These are phyloP conservation scores for Oxyruncus cristatus DNA, from an alignment of 2,113 vertebrate genomes.

Conservation along the genomic window DNA sequence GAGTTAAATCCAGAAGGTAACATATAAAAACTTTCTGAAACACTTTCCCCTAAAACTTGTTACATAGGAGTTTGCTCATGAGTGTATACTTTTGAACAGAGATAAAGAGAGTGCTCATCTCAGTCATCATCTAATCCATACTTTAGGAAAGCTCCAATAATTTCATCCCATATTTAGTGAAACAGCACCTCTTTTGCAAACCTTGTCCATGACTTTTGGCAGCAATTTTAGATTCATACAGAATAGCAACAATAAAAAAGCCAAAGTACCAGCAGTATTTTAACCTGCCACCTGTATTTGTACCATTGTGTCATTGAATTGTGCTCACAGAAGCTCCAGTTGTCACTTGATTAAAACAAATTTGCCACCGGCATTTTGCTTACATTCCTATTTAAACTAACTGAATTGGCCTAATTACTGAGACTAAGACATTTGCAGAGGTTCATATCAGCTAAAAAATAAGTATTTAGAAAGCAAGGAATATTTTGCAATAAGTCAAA, in stretches of 20 bases:
- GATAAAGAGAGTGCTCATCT: neutral
- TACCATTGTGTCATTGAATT: neutral
- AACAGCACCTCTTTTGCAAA: neutral
- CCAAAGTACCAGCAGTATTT: neutral
- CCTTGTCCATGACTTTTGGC: neutral
- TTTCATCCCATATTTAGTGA: neutral
- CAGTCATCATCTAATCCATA: neutral
- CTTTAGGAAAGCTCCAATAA: neutral
- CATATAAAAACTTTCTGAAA: neutral
- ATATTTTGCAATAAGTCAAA: neutral
- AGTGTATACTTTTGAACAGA: neutral
- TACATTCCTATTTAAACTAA: neutral
- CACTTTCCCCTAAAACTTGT: neutral
- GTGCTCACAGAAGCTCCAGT: neutral
- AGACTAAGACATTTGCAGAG: neutral
- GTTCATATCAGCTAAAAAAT: neutral
- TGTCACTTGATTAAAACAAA: neutral
- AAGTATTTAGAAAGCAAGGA: neutral
- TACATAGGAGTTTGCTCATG: accelerated
- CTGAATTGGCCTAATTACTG: neutral
- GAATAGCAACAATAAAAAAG: neutral
- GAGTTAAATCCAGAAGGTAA: neutral
- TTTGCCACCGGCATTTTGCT: neutral
- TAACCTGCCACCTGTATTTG: neutral
- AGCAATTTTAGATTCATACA: neutral